A percentile compares a stretch with the other conserved stretches of the same genome.
phyloP scores from a whole-genome alignment of 2,888 invertebrate genomes.

The Fragum sueziense region DNA sequence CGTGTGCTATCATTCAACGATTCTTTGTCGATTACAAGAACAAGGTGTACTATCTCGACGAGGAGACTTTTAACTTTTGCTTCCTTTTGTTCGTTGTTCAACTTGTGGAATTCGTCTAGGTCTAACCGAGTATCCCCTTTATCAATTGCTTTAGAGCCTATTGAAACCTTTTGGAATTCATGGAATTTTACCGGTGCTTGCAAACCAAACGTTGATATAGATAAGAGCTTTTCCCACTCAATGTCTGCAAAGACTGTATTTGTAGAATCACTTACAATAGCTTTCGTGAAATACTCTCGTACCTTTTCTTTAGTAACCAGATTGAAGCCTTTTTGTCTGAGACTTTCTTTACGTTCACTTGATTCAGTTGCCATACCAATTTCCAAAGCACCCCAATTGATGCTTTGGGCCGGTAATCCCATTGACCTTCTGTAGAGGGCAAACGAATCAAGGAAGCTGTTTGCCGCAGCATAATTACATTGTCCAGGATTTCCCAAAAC shows the following conservation, averaged over 20 bases:
- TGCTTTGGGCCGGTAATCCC: constrained; percentile 62
- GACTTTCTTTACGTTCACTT: not conserved
- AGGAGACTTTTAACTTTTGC: not conserved
- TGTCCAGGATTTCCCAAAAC: constrained; percentile 68
- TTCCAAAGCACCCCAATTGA: constrained; percentile 70
- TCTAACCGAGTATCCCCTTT: not conserved
- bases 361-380: constrained; percentile 60
- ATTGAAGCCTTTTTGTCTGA: constrained; percentile 39
- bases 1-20: not conserved
- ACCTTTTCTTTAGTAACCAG: constrained; percentile 36
- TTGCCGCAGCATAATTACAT: constrained; percentile 69
- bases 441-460: constrained; percentile 67
- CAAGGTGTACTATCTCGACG: not conserved
- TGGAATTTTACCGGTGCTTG: not conserved
- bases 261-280: constrained; percentile 23
- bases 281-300: constrained; percentile 27
- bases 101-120: too few relatives aligned
- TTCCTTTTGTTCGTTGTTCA: not conserved
- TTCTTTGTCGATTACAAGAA: constrained; percentile 1
- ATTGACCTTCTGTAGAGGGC: constrained; percentile 55
- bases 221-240: constrained; percentile 32
- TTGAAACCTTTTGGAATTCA: not conserved
- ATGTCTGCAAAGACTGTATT: constrained; percentile 36
- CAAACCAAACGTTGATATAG: constrained; percentile 18
- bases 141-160: not conserved